phyloP scores from a whole-genome alignment of 2,797 vertebrate species.

The Onychomys torridus region DNA sequence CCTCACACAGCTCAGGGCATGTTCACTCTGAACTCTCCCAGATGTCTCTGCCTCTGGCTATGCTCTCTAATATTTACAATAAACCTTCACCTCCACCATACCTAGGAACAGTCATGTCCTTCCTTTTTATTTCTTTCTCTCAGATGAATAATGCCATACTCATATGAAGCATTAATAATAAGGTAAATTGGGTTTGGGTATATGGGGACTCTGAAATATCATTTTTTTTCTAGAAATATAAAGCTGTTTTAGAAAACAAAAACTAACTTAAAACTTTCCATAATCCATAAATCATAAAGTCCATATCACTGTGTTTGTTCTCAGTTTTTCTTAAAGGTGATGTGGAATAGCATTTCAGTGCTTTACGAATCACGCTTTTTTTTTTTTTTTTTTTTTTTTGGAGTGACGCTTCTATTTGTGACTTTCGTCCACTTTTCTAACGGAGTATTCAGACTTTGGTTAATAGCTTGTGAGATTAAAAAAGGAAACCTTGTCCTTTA shows the following conservation, averaged over 20 bases:
- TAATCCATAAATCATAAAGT: slow-evolving; percentile 28
- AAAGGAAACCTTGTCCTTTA: slow-evolving; percentile 44
- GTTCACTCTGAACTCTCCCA: not conserved
- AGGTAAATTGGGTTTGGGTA: not conserved
- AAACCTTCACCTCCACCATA: not conserved
- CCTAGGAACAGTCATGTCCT: not conserved
- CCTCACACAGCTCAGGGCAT: not conserved
- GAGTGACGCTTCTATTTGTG: slow-evolving; percentile 38
- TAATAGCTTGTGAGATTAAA: slow-evolving; percentile 54
- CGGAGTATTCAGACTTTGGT: slow-evolving; percentile 17
- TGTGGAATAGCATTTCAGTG: slow-evolving; percentile 13
- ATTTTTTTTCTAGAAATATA: slow-evolving; percentile 32
- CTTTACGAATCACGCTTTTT: not conserved
- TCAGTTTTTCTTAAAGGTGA: slow-evolving; percentile 49
- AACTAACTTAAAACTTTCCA: slow-evolving; percentile 37
- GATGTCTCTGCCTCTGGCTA: not conserved
- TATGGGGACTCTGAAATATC: slow-evolving; percentile 25
- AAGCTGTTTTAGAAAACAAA: slow-evolving; percentile 45
- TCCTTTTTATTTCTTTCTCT: not conserved
- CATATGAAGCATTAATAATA: slow-evolving; percentile 41
- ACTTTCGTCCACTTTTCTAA: slow-evolving; percentile 34
- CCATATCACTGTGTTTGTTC: slow-evolving; percentile 43
- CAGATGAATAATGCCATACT: not conserved
- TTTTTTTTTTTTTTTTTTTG: slow-evolving; percentile 56
- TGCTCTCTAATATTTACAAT: not conserved